These are phyloP conservation scores for Delphinus delphis DNA, from an alignment of 2,113 vertebrate genomes.

Conservation along the genomic window DNA sequence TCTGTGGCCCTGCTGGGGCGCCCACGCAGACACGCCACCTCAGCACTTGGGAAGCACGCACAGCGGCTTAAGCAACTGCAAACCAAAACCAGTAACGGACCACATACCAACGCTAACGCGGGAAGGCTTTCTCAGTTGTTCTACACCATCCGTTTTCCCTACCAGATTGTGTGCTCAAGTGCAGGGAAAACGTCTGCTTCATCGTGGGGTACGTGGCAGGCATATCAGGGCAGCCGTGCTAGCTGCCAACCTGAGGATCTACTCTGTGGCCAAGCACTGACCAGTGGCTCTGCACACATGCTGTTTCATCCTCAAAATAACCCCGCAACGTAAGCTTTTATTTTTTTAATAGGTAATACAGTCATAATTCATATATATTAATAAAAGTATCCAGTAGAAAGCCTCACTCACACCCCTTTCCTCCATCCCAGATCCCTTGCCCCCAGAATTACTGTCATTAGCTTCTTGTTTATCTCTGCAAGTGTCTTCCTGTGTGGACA, in stretches of 20 bases:
- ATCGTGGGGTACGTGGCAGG: accelerated
- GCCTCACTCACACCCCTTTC: not conserved
- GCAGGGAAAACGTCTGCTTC: accelerated
- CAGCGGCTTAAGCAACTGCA: not conserved
- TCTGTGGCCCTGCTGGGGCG: accelerated
- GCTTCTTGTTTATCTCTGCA: not conserved
- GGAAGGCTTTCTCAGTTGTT: not conserved
- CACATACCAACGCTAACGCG: accelerated
- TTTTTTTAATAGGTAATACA: accelerated
- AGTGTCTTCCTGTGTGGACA: accelerated
- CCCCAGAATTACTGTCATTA: not conserved
- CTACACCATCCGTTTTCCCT: accelerated
- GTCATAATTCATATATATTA: accelerated
- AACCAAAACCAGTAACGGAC: accelerated
- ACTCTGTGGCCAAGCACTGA: not conserved
- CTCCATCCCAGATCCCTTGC: not conserved
- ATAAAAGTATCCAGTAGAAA: accelerated
- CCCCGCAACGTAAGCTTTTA: accelerated
- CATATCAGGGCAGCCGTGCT: not conserved
- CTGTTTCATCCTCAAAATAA: accelerated
- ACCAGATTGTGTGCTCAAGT: accelerated
- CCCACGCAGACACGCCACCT: accelerated
- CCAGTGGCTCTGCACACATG: accelerated
- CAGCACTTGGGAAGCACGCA: not conserved
- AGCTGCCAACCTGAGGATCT: accelerated